Base-by-base conservation (phyloP, 2,797 vertebrate species). In the Amblyraja radiata region DNA sequence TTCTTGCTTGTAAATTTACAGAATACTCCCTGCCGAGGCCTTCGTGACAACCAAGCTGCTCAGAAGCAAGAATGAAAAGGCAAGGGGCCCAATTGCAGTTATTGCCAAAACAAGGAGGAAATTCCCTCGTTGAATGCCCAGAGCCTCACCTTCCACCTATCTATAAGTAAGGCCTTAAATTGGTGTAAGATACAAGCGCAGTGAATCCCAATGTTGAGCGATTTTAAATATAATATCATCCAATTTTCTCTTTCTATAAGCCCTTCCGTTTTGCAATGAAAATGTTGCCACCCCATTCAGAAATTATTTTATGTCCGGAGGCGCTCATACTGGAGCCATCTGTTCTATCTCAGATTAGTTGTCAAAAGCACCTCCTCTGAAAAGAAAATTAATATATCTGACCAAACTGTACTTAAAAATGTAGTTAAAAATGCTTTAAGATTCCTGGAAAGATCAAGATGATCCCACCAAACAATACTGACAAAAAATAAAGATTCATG, bases 51-150 rank as follows among this genome's bases (percentile, higher is more conserved):
- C 95, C 96, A 96, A 94, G 94, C 96, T 94, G 94, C 94, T 93
- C 94, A 94, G 95, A 97, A 97, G 97, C 94, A 97, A 98, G 97
- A 96, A 95, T 95, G 95, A 95, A 97, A 96, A 95, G 95, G 95
- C 96, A 96, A 96, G 97, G 95, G 96, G 96, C 95, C 95, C 95
- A 95, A 95, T 96, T 96, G 96, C 97, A 97, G 95, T 96, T 95
- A 96, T 96, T 95, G 96, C 96, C 95, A 95, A 95, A 96, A 95
- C 95, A 93, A 93, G 71, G 77, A 93, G 54, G 94, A 95, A 23
- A 73, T 54, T 4, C 0, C 32, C 88, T 6, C 18, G 10, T 68
- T 13, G 10, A 18, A 25, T 74, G 71, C 16, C 71, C 71, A 74
- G 18, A 21, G 18, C 71, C 4, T 39, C 39, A 36, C 90, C 25